Conservation (phyloP, 2,888 invertebrate species). For the Pristionchus fissidentatus region DNA sequence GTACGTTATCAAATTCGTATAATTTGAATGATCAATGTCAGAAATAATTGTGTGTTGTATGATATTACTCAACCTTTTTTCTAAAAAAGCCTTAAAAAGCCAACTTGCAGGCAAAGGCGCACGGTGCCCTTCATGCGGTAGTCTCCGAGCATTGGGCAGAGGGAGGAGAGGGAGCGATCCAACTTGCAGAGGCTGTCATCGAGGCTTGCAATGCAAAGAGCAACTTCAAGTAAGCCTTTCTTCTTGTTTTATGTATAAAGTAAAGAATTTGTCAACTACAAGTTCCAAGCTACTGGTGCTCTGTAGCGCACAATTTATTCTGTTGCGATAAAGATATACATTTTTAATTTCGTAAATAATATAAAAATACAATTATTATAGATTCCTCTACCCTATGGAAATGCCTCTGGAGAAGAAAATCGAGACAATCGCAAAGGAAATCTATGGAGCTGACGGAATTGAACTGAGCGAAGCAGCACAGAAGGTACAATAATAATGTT, state of each 20-base stretch:
- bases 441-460: conserved; percentile 94
- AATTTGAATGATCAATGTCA: no score
- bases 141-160: conserved; percentile 89
- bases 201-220: conserved; percentile 83
- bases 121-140: conserved; percentile 90
- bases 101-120: conserved; percentile 79
- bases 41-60: no score
- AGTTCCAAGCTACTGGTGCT: no score
- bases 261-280: neutral
- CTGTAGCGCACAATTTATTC: no score
- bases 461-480: conserved; percentile 85
- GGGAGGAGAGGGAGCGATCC: conserved; percentile 90
- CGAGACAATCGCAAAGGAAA: conserved; percentile 87
- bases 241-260: neutral
- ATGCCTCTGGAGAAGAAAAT: conserved; percentile 89
- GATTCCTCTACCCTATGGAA: conserved; percentile 76
- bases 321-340: no score
- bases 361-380: conserved; percentile 50
- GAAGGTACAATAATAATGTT: conserved; percentile 72
- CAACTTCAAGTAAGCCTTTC: conserved; percentile 77
- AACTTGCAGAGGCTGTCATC: conserved; percentile 89
- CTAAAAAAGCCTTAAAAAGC: neutral
- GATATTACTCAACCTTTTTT: no score
- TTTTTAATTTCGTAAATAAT: conserved; percentile 10
- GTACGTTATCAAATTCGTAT: no score